Percentiles rank a stretch among this genome's conserved stretches.
These are phyloP conservation scores for Drosophila biarmipes DNA, from an alignment of 1,140 invertebrate species.

Conservation along the genomic window DNA sequence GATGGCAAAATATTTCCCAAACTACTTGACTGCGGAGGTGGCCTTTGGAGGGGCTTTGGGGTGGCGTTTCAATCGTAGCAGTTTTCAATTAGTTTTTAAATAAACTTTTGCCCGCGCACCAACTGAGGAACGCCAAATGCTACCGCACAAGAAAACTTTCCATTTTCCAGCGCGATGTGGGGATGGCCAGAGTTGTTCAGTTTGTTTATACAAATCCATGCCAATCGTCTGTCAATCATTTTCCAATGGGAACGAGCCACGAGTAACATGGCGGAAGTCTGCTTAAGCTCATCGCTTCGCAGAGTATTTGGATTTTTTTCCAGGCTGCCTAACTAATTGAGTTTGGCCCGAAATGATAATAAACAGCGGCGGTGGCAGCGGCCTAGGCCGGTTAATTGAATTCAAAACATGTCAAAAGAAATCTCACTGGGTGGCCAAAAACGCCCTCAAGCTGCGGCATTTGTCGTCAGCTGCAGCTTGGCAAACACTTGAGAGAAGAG, in stretches of 20 bases:
- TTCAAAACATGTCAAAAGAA: slow-evolving; percentile 81
- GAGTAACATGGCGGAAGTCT: slow-evolving; percentile 75
- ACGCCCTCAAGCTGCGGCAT: slow-evolving; percentile 8
- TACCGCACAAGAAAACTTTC: slow-evolving; percentile 59
- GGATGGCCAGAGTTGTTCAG: slow-evolving; percentile 16
- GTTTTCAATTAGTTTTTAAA: slow-evolving; percentile 82
- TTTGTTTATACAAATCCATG: slow-evolving; percentile 81
- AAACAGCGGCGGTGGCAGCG: slow-evolving; percentile 53
- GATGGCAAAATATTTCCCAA: slow-evolving; percentile 54
- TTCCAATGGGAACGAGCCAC: slow-evolving; percentile 57
- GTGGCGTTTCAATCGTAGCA: slow-evolving; percentile 41
- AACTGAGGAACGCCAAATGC: slow-evolving; percentile 47
- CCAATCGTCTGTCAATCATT: slow-evolving; percentile 84
- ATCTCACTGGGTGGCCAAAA: slow-evolving; percentile 68
- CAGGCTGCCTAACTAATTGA: slow-evolving; percentile 65
- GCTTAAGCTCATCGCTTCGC: slow-evolving; percentile 68
- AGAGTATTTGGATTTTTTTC: slow-evolving; percentile 20
- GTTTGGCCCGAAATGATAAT: slow-evolving; percentile 75
- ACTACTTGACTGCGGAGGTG: slow-evolving; percentile 52
- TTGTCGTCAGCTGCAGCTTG: slow-evolving; percentile 51
- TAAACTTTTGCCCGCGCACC: slow-evolving; percentile 61
- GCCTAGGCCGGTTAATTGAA: slow-evolving; percentile 70
- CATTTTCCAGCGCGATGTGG: slow-evolving; percentile 47
- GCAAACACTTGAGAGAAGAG: slow-evolving; percentile 63
- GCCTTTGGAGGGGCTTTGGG: not conserved